Evolutionary conservation across 2,888 invertebrate genomes (phyloP).

Genomic region (Hedya salicella): DNA sequence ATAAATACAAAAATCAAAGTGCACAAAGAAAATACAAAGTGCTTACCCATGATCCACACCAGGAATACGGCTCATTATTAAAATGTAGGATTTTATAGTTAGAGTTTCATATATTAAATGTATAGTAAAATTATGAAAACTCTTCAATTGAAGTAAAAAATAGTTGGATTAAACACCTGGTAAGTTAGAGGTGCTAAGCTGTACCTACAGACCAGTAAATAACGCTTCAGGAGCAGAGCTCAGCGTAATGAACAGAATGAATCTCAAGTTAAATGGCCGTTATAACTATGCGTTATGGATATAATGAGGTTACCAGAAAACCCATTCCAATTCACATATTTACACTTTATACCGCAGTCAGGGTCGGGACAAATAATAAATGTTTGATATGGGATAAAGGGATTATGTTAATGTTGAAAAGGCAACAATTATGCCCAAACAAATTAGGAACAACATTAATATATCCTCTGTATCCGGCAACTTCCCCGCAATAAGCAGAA

Average conservation of each 20-base stretch:
- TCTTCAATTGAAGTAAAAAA: constrained; percentile 25
- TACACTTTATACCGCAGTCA: constrained; percentile 4
- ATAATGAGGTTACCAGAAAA: constrained; percentile 14
- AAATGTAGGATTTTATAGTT: too few relatives aligned
- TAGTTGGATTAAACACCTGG: constrained; percentile 31
- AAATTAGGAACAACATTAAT: constrained; percentile 84
- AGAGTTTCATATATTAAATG: too few relatives aligned
- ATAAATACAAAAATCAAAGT: too few relatives aligned
- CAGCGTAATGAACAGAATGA: constrained; percentile 30
- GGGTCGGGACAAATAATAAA: constrained; percentile 44
- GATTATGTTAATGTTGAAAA: constrained; percentile 71
- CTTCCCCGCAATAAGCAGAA: constrained; percentile 83
- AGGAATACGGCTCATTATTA: too few relatives aligned
- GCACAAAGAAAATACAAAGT: too few relatives aligned
- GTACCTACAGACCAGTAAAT: constrained; percentile 39
- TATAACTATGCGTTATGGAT: constrained; percentile 9
- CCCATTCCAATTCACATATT: constrained; percentile 21
- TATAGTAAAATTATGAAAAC: too few relatives aligned
- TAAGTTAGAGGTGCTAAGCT: constrained; percentile 40
- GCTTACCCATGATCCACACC: too few relatives aligned
- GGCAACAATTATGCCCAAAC: constrained; percentile 79
- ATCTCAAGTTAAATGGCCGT: constrained; percentile 27
- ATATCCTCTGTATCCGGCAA: constrained; percentile 81
- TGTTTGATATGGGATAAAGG: constrained; percentile 67
- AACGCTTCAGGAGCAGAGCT: constrained; percentile 33